Conservation (phyloP, 2,797 vertebrate species). For the Sarcophilus harrisii region DNA sequence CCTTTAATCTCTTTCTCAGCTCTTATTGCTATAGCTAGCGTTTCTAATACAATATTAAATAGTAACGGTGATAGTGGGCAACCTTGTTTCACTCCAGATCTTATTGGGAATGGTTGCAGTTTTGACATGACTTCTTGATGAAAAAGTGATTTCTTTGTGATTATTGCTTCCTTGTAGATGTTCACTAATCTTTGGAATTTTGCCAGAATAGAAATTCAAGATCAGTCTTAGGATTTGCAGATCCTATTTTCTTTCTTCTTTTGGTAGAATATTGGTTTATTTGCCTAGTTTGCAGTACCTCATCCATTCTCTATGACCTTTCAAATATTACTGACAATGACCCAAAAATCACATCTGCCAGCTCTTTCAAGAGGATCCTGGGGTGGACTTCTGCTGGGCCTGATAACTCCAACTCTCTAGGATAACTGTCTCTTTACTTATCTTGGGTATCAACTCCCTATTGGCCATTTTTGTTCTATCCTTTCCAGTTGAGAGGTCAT, state of each 20-base stretch:
- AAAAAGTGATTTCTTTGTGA: neutral
- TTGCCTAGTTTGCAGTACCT: neutral
- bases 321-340: neutral
- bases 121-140: neutral
- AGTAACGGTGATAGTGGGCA: too few relatives aligned
- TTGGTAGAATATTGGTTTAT: neutral
- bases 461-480: too few relatives aligned
- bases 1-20: too few relatives aligned
- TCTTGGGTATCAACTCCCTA: neutral
- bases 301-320: neutral
- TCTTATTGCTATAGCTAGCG: too few relatives aligned
- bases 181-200: neutral
- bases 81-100: too few relatives aligned
- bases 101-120: too few relatives aligned
- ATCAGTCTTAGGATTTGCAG: neutral
- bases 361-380: neutral
- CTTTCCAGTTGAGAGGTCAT: too few relatives aligned
- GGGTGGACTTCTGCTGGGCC: neutral
- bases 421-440: neutral
- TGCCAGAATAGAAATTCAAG: neutral
- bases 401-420: neutral
- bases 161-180: neutral
- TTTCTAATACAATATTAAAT: too few relatives aligned
- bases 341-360: neutral
- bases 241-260: neutral